Base-by-base conservation (phyloP, 2,113 vertebrate genomes). In the Cavia aperea region DNA sequence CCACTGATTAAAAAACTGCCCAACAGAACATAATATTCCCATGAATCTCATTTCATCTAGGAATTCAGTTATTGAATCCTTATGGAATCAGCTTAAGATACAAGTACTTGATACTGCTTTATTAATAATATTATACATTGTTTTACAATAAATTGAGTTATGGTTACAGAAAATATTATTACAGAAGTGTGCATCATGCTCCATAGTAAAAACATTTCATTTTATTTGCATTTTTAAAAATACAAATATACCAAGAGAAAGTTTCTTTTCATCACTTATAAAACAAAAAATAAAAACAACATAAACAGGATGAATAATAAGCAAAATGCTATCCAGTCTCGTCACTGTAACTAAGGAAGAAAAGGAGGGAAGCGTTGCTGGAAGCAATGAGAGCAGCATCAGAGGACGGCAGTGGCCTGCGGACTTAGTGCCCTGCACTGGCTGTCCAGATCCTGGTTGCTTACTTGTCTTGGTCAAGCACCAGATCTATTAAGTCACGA, bases 261-360 rank as follows among this genome's bases (percentile, higher is more conserved):
- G 21, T 89, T 91, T 46, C 68, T 94, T 93, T 26, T 90, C 33
- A 46, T 86, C 66, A 51, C 54, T 93, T 95, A 56, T 70, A 93
- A 91, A 65, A 81, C 63, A 95, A 93, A 65, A 91, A 93, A 90
- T 91, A 91, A 94, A 70, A 86, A 72, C 77, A 95, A 83, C 65
- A 91, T 68, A 89, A 94, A 85, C 15, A 84, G 33, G 18, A 91
- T 63, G 83, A 92, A 81, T n/a, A 83, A 88, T 70, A 83, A 92
- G n/a, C 26, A 62, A 81, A 89, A 93, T 39, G 77, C 36, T n/a
- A 93, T 49, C 15, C 51, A 70, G 36, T 82, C 94, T 94, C 94
- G 72, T 49, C 82, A 54, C 83, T 54, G 58, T 88, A 89, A 60
- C 56, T 88, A 43, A 21, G 26, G 43, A 46, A 86, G 39, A 89